Base-by-base conservation (phyloP, 2,888 invertebrate genomes). In the Chrysolina americana region DNA sequence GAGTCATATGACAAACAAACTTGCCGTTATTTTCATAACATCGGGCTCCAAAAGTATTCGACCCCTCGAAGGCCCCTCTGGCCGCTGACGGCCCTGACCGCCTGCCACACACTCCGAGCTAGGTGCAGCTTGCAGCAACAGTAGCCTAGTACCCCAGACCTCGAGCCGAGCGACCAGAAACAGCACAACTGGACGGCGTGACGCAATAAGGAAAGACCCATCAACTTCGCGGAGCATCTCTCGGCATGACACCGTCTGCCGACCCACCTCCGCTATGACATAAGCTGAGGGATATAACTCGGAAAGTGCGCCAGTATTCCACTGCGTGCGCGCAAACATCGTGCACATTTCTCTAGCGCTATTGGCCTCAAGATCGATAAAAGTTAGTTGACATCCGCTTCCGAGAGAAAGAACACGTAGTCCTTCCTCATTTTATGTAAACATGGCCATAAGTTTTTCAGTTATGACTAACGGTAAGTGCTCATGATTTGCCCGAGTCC, bases 381-480 rank as follows among this genome's bases (percentile, higher is more conserved):
- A 74, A 48, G 59, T 70, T 59, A 71, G 74, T 74, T 74, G 71
- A 71, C 68, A 71, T 66, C 68, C 64, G 64, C 68, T 74, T 74
- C 74, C 74, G 68, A 71, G 48, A 70, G 63, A 53, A 44, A 41
- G 44, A 62, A 59, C 70, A 68, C 48, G 56, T 28, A 48, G 17
- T 65, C 65, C 23, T 50, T 66, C 66, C 44, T 66, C 44, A 50
- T 50, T 19, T 66, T 48, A 68, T 53, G 53, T 50, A 41, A 50
- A 17, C 50, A 64, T 56, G 13, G 19, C 64, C 44, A 50, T 56
- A 56, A 23, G 9, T 68, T 53, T 68, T 63, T 48, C 62, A 70
- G 69, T 66, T 48, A 76, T 76, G 76, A 73, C 50, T 76, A 71
- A 73, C 73, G 73, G 76, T 76, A 69, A 76, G 76, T 76, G 41